A percentile compares a stretch with the other conserved stretches of the same genome.
These are phyloP conservation scores for Bedellia somnulentella DNA, from an alignment of 2,888 invertebrate species.

Conservation along the genomic window DNA sequence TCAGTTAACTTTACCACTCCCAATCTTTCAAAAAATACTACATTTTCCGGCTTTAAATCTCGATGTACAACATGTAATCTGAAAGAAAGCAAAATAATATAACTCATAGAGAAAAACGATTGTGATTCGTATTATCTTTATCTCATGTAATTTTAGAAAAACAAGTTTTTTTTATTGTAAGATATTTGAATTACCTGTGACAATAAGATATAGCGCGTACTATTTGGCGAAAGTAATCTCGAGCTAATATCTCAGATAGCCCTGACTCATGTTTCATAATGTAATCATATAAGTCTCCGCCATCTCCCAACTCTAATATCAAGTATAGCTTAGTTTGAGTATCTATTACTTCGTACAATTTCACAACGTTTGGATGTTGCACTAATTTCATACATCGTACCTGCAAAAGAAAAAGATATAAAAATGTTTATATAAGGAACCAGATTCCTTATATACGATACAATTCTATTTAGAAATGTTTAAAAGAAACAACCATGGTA, in stretches of 20 bases:
- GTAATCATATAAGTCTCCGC: constrained; percentile 97
- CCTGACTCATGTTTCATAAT: constrained; percentile 95
- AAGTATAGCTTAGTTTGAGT: constrained; percentile 96
- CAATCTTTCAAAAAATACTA: constrained; percentile 96
- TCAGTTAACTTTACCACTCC: constrained; percentile 98
- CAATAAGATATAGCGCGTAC: constrained; percentile 97
- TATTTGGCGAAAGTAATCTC: constrained; percentile 95
- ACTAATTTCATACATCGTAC: constrained; percentile 98
- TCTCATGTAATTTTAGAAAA: too few relatives aligned
- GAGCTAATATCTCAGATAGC: constrained; percentile 78
- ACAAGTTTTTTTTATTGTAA: too few relatives aligned
- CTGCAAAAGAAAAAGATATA: constrained; percentile 31
- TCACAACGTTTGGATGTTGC: constrained; percentile 97
- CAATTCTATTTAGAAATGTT: too few relatives aligned
- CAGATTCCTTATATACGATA: too few relatives aligned
- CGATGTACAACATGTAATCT: constrained; percentile 71
- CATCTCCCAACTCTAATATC: constrained; percentile 96
- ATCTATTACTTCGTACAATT: constrained; percentile 98
- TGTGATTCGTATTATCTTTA: too few relatives aligned
- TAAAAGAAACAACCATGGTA: too few relatives aligned
- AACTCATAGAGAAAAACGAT: neutral
- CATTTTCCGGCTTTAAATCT: constrained; percentile 98
- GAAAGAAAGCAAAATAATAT: constrained; percentile 16
- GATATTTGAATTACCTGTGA: constrained; percentile 82
- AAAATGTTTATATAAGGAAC: too few relatives aligned